A percentile compares a stretch with the other conserved stretches of the same genome.
phyloP scores from a whole-genome alignment of 2,797 vertebrate genomes.

The Nothura maculosa region DNA sequence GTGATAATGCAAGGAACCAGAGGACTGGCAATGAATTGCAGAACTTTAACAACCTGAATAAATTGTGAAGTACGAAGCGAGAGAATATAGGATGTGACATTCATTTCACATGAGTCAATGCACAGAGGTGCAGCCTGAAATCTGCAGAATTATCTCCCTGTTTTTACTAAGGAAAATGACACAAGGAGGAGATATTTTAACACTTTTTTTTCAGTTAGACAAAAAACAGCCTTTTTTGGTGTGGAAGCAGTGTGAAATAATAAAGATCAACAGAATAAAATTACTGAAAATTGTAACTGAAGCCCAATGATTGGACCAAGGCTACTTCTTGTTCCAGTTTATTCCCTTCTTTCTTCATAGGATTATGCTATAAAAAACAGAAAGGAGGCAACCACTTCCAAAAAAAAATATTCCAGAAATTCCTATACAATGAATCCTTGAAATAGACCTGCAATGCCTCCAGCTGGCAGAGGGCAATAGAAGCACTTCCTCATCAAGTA shows the following conservation, averaged over 20 bases:
- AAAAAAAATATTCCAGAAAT: not conserved
- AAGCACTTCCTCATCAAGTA: not conserved
- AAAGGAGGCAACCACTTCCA: not conserved
- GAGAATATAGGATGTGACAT: constrained; percentile 49
- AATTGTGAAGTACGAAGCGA: constrained; percentile 42
- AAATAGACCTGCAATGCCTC: not conserved
- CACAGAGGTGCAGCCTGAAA: constrained; percentile 13
- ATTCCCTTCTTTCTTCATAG: not conserved
- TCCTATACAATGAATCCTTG: not conserved
- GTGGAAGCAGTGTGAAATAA: not conserved
- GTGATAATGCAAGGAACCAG: constrained; percentile 44
- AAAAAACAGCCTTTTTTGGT: not conserved
- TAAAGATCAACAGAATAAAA: not conserved
- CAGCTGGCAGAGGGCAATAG: not conserved
- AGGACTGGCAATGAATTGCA: constrained; percentile 51
- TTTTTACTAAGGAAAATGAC: not conserved
- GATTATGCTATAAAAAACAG: not conserved
- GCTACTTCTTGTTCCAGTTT: not conserved
- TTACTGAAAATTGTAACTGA: not conserved
- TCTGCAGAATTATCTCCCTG: not conserved
- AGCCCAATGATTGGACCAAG: not conserved
- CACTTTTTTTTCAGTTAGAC: not conserved
- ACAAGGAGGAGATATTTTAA: not conserved
- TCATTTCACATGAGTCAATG: constrained; percentile 43
- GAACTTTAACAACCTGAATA: constrained; percentile 68